Conservation (phyloP, 2,113 vertebrate genomes). For the Leptodactylus fuscus region DNA sequence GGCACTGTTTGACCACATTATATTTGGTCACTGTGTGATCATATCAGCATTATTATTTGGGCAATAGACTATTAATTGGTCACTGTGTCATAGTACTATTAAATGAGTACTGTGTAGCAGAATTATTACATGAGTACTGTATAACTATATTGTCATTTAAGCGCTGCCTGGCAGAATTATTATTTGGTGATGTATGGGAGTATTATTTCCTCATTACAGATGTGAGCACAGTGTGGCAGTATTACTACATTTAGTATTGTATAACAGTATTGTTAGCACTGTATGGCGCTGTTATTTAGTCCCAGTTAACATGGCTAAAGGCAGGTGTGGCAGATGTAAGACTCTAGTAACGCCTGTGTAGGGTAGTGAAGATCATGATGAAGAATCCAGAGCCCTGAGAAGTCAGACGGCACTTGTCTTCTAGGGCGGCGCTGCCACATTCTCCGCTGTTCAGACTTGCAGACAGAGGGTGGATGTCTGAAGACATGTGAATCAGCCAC, state of each 20-base stretch:
- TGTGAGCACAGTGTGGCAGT: neutral
- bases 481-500: conserved; percentile 28
- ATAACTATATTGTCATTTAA: too few species aligned
- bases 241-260: neutral
- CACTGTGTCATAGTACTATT: neutral
- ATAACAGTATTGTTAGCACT: neutral
- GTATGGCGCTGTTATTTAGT: neutral
- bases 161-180: too few species aligned
- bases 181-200: too few species aligned
- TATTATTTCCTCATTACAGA: neutral
- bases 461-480: conserved; percentile 66
- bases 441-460: conserved; percentile 57
- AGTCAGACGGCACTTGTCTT: neutral
- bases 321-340: too few species aligned
- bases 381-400: neutral
- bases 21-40: too few species aligned
- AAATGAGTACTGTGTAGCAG: neutral
- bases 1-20: too few species aligned
- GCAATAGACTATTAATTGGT: neutral
- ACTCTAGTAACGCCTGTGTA: too few species aligned
- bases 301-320: neutral
- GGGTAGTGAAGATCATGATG: too few species aligned
- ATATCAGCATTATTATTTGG: too few species aligned
- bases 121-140: neutral
- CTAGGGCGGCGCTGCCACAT: conserved; percentile 59